A percentile compares a stretch with the other conserved stretches of the same genome.
Conservation (phyloP, 2,113 vertebrate genomes). For the Suricata suricatta region DNA sequence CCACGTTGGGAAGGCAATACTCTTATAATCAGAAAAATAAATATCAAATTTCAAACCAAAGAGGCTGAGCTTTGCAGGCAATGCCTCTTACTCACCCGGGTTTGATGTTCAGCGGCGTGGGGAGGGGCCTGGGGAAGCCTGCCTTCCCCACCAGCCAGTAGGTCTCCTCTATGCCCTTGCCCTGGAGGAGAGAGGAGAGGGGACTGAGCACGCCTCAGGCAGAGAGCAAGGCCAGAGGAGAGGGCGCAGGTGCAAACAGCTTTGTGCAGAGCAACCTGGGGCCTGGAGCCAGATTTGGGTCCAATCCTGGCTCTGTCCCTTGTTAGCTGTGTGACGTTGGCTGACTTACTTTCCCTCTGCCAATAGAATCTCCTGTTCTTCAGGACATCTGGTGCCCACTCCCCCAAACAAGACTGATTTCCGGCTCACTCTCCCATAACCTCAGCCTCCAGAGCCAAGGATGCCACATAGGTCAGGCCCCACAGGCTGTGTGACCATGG, state of each 20-base stretch:
- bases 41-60: background rate
- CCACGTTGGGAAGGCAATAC: background rate
- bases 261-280: background rate
- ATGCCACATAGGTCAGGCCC: accelerated
- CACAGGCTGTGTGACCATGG: background rate
- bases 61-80: background rate
- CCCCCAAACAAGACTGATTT: background rate
- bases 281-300: background rate
- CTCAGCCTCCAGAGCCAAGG: background rate
- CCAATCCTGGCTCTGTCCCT: background rate
- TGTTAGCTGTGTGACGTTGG: background rate
- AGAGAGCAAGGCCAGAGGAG: background rate
- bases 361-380: background rate
- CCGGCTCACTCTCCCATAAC: background rate
- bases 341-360: background rate
- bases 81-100: conserved; percentile 87
- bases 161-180: conserved; percentile 95
- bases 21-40: conserved; percentile 14
- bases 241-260: background rate
- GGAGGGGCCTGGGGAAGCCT: conserved; percentile 91
- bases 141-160: conserved; percentile 94
- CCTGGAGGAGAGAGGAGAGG: conserved; percentile 82
- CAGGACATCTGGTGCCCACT: background rate
- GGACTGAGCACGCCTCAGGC: background rate
- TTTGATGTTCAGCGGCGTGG: conserved; percentile 91